Evolutionary conservation across 2,888 invertebrate genomes (phyloP).

Genomic region (Hyles lineata): DNA sequence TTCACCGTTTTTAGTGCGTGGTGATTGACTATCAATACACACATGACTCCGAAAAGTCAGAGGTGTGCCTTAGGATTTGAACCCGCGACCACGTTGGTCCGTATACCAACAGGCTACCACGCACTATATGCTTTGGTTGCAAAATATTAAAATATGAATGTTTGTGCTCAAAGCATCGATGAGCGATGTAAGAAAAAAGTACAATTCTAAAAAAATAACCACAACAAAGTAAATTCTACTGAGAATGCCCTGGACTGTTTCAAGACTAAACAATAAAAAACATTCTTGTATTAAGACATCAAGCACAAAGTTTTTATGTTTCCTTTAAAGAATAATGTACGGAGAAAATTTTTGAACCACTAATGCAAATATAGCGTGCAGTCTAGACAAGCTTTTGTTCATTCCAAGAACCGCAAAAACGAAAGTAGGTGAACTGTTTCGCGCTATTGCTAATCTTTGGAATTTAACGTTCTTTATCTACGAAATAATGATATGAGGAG

Average conservation of each 20-base stretch:
- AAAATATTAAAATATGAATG: too few relatives aligned
- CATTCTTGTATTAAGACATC: slow-evolving; percentile 17
- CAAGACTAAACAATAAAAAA: slow-evolving; percentile 2
- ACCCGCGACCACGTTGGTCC: too few relatives aligned
- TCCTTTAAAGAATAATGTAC: slow-evolving; percentile 43
- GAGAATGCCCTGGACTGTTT: too few relatives aligned
- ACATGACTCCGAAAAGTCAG: too few relatives aligned
- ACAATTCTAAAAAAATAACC: background rate
- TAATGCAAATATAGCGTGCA: slow-evolving; percentile 61
- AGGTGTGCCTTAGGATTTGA: too few relatives aligned
- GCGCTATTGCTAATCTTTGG: slow-evolving; percentile 16
- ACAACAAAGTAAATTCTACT: background rate
- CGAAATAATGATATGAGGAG: background rate
- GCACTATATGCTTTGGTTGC: too few relatives aligned
- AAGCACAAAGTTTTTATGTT: slow-evolving; percentile 30
- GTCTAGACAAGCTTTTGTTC: slow-evolving; percentile 39
- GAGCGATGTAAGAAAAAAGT: too few relatives aligned
- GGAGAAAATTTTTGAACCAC: slow-evolving; percentile 43
- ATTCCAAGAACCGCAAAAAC: slow-evolving; percentile 39
- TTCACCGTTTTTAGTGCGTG: too few relatives aligned
- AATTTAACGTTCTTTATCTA: slow-evolving; percentile 5
- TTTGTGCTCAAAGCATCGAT: too few relatives aligned
- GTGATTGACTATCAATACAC: too few relatives aligned
- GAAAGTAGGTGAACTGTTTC: slow-evolving; percentile 19
- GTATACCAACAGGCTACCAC: too few relatives aligned